Evolutionary conservation across 2,888 invertebrate species (phyloP).

Genomic region (Pyrrhia umbra): DNA sequence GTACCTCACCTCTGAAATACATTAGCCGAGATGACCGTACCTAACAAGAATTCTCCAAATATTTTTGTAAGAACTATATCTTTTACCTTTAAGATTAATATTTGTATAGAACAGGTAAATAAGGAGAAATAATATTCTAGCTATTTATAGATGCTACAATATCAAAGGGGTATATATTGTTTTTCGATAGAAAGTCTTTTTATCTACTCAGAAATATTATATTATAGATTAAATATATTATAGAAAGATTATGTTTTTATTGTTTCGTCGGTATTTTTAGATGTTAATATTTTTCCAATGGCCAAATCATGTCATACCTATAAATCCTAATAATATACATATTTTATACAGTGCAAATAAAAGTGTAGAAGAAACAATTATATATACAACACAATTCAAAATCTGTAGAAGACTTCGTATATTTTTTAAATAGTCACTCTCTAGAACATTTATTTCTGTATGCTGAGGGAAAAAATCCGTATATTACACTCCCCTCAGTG

Average conservation of each 20-base stretch:
- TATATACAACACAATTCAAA: conserved; percentile 7
- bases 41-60: conserved; percentile 1
- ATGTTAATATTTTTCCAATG: too few relatives aligned
- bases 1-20: conserved; percentile 10
- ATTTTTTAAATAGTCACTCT: conserved; percentile 31
- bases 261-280: too few relatives aligned
- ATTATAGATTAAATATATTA: background rate
- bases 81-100: conserved; percentile 1
- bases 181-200: too few relatives aligned
- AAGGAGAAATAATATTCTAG: conserved; percentile 5
- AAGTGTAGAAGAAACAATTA: too few relatives aligned
- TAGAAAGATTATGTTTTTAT: too few relatives aligned
- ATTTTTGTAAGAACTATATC: conserved; percentile 20
- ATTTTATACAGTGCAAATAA: too few relatives aligned
- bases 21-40: conserved; percentile 10
- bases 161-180: background rate
- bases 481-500: conserved; percentile 60
- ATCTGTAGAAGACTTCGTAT: conserved; percentile 22
- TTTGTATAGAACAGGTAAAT: background rate
- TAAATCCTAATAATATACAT: too few relatives aligned
- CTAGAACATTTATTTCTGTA: conserved; percentile 35
- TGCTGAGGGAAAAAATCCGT: conserved; percentile 51
- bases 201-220: background rate
- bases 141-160: background rate
- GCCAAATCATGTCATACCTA: too few relatives aligned